These are phyloP conservation scores for Pongo abelii DNA, from an alignment of 2,113 vertebrate genomes.

Conservation along the genomic window DNA sequence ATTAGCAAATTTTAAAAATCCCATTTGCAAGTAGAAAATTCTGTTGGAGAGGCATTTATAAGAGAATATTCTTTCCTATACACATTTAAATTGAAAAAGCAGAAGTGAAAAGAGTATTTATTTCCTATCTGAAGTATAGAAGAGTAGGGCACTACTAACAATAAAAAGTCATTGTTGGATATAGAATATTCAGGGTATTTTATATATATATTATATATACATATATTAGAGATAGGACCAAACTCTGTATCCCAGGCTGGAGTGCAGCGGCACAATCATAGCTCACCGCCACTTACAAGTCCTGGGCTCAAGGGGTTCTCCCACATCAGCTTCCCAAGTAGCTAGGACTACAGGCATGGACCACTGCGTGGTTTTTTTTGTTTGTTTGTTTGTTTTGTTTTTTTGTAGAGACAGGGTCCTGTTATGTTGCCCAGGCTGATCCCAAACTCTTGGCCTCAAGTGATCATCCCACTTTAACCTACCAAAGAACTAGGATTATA, in stretches of 20 bases:
- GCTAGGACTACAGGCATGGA: neutral
- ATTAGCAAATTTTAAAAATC: conserved; percentile 61
- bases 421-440: neutral
- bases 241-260: neutral
- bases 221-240: neutral
- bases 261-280: neutral
- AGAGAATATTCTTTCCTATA: conserved; percentile 47
- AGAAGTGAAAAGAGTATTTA: conserved; percentile 60
- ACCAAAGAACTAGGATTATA: neutral
- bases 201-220: too few relatives aligned
- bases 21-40: conserved; percentile 68
- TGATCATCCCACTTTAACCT: neutral
- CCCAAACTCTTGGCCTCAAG: neutral
- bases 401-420: neutral
- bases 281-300: neutral
- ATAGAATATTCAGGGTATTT: neutral
- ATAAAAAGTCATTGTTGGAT: conserved; percentile 37
- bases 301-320: neutral
- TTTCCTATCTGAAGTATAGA: conserved; percentile 54
- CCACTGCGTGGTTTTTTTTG: too few relatives aligned
- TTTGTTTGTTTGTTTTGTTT: too few relatives aligned
- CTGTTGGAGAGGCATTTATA: conserved; percentile 41
- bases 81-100: conserved; percentile 71
- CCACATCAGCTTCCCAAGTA: neutral
- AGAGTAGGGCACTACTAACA: neutral